Evolutionary conservation across 2,113 vertebrate genomes (phyloP).

Genomic region (Sialia sialis): DNA sequence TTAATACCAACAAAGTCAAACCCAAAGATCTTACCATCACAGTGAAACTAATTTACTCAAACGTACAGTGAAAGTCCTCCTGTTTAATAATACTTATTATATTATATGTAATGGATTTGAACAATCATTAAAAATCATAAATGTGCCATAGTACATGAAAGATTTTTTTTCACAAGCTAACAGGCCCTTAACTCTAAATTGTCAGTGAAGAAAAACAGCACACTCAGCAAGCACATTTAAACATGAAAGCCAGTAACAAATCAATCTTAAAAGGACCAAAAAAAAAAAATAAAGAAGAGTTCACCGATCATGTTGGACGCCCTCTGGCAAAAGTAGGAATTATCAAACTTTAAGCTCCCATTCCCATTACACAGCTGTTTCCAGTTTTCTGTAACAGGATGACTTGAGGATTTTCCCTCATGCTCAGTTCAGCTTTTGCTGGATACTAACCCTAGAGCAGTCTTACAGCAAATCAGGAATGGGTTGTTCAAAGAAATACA

Average conservation of each 20-base stretch:
- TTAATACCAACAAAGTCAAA: neutral
- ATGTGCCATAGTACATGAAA: neutral
- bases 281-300: neutral
- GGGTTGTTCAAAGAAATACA: neutral
- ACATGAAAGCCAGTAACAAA: neutral
- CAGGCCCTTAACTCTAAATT: neutral
- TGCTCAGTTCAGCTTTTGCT: neutral
- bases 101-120: neutral
- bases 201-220: neutral
- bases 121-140: neutral
- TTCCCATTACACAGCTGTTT: neutral
- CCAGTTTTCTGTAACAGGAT: neutral
- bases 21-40: neutral
- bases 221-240: neutral
- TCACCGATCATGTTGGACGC: neutral
- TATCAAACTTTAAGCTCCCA: neutral
- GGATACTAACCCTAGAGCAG: neutral
- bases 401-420: neutral
- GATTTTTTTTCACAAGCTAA: neutral
- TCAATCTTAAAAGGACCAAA: neutral
- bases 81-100: neutral
- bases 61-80: neutral
- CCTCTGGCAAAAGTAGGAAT: neutral
- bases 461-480: neutral
- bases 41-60: neutral